These are phyloP conservation scores for Ceyx margarethae DNA, from an alignment of 2,113 vertebrate genomes.

Conservation along the genomic window DNA sequence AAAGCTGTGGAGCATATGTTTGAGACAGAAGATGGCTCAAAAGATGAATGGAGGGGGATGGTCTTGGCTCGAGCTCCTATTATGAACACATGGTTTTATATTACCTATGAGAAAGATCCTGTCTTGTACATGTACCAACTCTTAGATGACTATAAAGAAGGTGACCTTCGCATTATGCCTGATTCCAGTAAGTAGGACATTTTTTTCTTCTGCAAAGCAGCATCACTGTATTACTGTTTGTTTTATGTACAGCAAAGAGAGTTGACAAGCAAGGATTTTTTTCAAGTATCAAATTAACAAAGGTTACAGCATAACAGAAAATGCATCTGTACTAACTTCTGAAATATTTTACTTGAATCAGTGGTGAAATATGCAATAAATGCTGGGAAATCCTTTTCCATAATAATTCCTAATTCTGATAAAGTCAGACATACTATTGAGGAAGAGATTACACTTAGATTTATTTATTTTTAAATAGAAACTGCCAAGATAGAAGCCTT, in stretches of 20 bases:
- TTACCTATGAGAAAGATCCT: conserved; percentile 96
- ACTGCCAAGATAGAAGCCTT: neutral
- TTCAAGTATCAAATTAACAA: neutral
- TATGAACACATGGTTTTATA: conserved; percentile 99
- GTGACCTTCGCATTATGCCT: conserved; percentile 96
- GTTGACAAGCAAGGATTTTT: neutral
- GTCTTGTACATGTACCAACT: conserved; percentile 99
- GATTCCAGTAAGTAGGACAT: conserved; percentile 88
- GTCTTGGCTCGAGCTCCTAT: conserved; percentile 94
- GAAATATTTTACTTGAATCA: neutral
- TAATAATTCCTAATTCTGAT: neutral
- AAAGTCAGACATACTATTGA: neutral
- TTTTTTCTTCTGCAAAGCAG: neutral
- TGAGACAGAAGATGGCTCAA: conserved; percentile 96
- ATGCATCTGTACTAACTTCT: neutral
- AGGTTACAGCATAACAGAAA: neutral
- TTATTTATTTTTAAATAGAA: neutral
- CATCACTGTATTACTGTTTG: neutral
- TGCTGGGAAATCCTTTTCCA: neutral
- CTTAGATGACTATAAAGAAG: conserved; percentile 96
- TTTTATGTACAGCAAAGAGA: neutral
- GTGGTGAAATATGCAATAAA: neutral
- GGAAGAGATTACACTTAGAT: neutral
- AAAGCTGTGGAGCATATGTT: conserved; percentile 99
- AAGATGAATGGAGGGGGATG: conserved; percentile 98